phyloP scores from a whole-genome alignment of 1,140 invertebrate species.

The Leptoteleia sp. region DNA sequence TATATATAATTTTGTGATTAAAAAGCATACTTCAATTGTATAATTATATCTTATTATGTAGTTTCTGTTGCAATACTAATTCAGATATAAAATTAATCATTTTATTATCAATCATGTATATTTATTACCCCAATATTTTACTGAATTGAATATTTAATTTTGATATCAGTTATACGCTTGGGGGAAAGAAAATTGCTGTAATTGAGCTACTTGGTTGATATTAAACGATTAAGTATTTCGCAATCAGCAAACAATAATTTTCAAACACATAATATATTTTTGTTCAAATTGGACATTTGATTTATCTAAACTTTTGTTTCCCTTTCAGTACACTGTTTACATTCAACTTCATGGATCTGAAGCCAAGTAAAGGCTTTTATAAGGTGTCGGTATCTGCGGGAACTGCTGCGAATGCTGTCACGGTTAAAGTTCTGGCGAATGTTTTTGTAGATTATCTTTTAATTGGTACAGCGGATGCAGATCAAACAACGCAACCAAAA shows the following conservation, averaged over 20 bases:
- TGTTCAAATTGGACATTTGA: no score
- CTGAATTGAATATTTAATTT: slow-evolving; percentile 65
- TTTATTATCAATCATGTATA: no score
- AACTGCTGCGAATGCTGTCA: slow-evolving; percentile 84
- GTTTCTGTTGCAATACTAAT: no score
- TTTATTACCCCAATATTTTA: slow-evolving; percentile 75
- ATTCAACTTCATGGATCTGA: slow-evolving; percentile 90
- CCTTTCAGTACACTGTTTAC: slow-evolving; percentile 85
- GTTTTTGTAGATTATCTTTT: slow-evolving; percentile 90
- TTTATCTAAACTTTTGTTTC: no score
- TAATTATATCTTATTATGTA: no score
- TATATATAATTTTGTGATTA: no score
- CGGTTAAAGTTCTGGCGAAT: slow-evolving; percentile 87
- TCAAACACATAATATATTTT: slow-evolving; percentile 7
- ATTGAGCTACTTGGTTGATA: slow-evolving; percentile 48
- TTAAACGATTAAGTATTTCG: slow-evolving; percentile 54
- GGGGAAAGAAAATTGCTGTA: slow-evolving; percentile 74
- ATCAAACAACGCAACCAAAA: slow-evolving; percentile 91
- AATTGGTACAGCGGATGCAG: slow-evolving; percentile 94
- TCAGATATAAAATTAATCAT: no score
- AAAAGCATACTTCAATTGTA: no score
- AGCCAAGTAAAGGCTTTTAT: slow-evolving; percentile 92
- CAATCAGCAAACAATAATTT: slow-evolving; percentile 63
- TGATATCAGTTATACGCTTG: slow-evolving; percentile 78
- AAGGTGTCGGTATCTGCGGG: slow-evolving; percentile 89